Conservation (phyloP, 2,113 vertebrate species). For the Aix galericulata region DNA sequence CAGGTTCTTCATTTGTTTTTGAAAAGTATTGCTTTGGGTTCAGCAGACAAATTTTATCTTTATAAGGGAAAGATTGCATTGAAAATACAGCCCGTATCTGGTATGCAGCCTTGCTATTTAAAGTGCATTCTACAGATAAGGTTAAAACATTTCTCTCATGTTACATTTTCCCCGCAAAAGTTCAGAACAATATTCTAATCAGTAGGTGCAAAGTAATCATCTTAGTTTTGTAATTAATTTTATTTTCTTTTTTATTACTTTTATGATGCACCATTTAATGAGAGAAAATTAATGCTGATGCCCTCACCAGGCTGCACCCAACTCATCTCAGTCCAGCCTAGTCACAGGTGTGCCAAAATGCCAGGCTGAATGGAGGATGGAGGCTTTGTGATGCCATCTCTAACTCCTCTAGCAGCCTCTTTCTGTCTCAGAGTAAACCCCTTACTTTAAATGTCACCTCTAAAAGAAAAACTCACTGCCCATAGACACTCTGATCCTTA, state of each 20-base stretch:
- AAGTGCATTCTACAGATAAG: not conserved
- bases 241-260: not conserved
- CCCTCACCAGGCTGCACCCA: not conserved
- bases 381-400: not conserved
- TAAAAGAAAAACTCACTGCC: not conserved
- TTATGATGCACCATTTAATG: not conserved
- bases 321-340: not conserved
- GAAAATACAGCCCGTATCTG: not conserved
- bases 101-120: not conserved
- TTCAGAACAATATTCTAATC: not conserved
- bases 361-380: not conserved
- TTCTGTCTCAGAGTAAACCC: not conserved
- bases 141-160: not conserved
- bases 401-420: not conserved
- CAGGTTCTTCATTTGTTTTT: conserved; percentile 13
- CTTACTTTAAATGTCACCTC: not conserved
- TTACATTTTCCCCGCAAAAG: not conserved
- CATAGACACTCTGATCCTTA: not conserved
- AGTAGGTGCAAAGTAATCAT: not conserved
- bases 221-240: not conserved
- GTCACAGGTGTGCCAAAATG: not conserved
- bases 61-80: conserved; percentile 15
- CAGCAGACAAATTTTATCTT: not conserved
- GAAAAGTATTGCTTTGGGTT: not conserved
- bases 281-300: not conserved